Evolutionary conservation across 2,888 invertebrate species (phyloP).

Genomic region (Dioctria linearis): DNA sequence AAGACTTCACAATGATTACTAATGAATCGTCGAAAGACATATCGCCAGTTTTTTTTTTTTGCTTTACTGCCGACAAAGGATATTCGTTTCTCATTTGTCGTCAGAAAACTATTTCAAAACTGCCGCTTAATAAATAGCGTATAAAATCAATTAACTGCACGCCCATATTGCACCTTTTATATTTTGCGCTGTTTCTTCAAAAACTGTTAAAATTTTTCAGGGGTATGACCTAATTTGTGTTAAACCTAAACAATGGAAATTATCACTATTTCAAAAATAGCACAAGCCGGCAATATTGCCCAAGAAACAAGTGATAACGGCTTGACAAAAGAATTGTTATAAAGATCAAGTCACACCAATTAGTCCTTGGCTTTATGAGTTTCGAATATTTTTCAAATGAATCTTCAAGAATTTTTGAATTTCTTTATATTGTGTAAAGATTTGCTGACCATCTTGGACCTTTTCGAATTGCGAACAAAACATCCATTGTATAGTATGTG

Average conservation of each 20-base stretch:
- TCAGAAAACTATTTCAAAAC: conserved; percentile 13
- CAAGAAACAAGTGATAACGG: conserved; percentile 1
- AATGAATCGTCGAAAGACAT: too few relatives aligned
- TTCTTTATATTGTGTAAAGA: neutral
- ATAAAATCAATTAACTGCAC: conserved; percentile 8
- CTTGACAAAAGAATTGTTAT: conserved; percentile 4
- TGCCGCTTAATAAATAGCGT: conserved; percentile 21
- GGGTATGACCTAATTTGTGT: conserved; percentile 36
- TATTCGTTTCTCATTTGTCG: conserved; percentile 12
- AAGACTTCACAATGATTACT: too few relatives aligned
- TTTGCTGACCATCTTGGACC: neutral
- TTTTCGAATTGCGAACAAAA: neutral
- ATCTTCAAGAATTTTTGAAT: conserved; percentile 2
- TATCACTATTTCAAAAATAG: conserved; percentile 20
- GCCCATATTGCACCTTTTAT: conserved; percentile 4
- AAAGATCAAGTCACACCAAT: conserved; percentile 34
- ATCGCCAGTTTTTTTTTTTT: too few relatives aligned
- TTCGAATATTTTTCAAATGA: conserved; percentile 30
- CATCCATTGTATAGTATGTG: neutral
- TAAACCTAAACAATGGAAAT: conserved; percentile 34
- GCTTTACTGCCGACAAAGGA: conserved; percentile 12
- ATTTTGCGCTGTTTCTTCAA: neutral
- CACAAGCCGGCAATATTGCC: neutral
- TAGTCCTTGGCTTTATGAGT: conserved; percentile 19
- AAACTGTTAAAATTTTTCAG: neutral